Evolutionary conservation across 2,113 vertebrate genomes (phyloP).

Genomic region (Erpornis zantholeuca): DNA sequence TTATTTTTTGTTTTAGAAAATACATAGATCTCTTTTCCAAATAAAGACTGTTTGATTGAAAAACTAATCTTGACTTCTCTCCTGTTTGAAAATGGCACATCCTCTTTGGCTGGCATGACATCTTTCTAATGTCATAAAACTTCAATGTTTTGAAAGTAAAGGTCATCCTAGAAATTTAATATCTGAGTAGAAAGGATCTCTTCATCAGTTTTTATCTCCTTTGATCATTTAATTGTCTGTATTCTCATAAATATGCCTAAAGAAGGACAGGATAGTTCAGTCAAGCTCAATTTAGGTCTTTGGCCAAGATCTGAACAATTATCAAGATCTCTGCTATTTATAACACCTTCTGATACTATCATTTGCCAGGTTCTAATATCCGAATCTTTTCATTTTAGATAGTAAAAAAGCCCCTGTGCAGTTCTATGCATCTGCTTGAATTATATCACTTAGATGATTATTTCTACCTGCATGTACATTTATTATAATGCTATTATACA

Average conservation of each 20-base stretch:
- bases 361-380: conserved; percentile 43
- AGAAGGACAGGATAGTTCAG: conserved; percentile 56
- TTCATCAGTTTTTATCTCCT: conserved; percentile 56
- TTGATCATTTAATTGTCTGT: conserved; percentile 70
- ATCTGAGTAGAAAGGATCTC: conserved; percentile 48
- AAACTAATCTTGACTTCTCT: conserved; percentile 31
- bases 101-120: conserved; percentile 1
- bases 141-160: conserved; percentile 50
- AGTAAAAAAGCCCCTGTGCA: conserved; percentile 13
- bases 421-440: conserved; percentile 15
- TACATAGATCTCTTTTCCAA: neutral
- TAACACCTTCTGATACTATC: conserved; percentile 52
- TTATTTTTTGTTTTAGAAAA: neutral
- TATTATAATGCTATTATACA: conserved; percentile 2
- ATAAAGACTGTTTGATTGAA: neutral
- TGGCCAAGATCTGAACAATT: conserved; percentile 68
- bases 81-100: conserved; percentile 1
- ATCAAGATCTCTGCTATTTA: conserved; percentile 62
- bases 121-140: conserved; percentile 43
- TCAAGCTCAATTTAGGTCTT: conserved; percentile 65
- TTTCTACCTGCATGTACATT: neutral
- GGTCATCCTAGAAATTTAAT: conserved; percentile 63
- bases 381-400: conserved; percentile 39
- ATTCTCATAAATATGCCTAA: conserved; percentile 67
- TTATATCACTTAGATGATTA: neutral